Evolutionary conservation across 2,888 invertebrate species (phyloP).

Genomic region (Ametastegia equiseti): DNA sequence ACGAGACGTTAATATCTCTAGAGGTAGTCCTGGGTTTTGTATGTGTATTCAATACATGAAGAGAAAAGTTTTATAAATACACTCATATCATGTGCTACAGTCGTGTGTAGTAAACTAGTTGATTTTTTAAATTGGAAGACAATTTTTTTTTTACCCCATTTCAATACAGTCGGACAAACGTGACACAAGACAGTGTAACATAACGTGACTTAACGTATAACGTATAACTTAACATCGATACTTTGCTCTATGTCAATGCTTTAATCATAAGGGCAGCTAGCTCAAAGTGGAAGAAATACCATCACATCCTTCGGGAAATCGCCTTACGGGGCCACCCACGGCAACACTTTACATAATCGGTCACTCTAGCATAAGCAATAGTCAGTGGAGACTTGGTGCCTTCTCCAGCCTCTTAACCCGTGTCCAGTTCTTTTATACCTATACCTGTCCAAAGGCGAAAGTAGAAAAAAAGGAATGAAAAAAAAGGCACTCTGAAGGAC

Average conservation of each 20-base stretch:
- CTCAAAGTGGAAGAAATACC: not conserved
- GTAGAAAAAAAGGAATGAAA: not conserved
- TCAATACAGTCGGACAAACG: not conserved
- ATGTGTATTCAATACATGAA: not conserved
- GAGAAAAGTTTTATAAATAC: too few species aligned
- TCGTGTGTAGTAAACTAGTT: too few species aligned
- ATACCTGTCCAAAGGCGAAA: constrained; percentile 31
- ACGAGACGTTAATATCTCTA: constrained; percentile 31
- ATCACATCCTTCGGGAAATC: not conserved
- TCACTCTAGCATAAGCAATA: constrained; percentile 46
- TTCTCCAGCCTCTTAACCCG: constrained; percentile 3
- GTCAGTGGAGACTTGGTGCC: constrained; percentile 16
- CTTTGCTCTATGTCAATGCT: not conserved
- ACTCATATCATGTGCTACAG: too few species aligned
- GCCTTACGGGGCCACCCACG: constrained; percentile 61
- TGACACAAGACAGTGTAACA: not conserved
- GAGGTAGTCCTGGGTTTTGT: not conserved
- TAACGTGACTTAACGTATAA: not conserved
- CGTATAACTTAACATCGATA: constrained; percentile 13
- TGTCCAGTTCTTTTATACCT: constrained; percentile 3
- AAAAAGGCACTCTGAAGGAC: too few species aligned
- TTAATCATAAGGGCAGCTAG: not conserved
- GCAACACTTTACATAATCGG: constrained; percentile 66
- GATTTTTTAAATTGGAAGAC: too few species aligned
- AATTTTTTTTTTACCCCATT: too few species aligned